Evolutionary conservation across 2,888 invertebrate species (phyloP).

Genomic region (Gortyna flavago): DNA sequence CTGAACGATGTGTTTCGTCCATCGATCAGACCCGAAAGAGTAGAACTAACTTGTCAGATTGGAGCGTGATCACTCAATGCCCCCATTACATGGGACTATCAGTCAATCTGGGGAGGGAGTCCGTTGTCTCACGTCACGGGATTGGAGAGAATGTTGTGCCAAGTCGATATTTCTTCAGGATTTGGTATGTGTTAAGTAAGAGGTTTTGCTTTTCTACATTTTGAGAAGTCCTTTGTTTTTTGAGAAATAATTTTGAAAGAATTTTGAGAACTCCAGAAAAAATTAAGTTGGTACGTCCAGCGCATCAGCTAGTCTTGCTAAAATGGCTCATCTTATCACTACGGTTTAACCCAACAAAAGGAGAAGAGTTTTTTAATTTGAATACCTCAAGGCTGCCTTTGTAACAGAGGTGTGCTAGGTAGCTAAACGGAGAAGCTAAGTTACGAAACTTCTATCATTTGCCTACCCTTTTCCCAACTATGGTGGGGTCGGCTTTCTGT

Average conservation of each 20-base stretch:
- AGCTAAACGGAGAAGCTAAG: not conserved
- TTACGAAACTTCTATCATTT: too few relatives aligned
- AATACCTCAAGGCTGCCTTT: not conserved
- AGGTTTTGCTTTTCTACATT: not conserved
- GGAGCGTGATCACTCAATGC: conserved; percentile 88
- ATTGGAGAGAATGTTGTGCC: not conserved
- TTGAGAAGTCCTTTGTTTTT: not conserved
- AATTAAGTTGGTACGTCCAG: too few relatives aligned
- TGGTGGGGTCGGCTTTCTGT: too few relatives aligned
- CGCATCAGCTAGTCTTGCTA: not conserved
- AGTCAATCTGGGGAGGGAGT: conserved; percentile 77
- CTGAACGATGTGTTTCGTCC: conserved; percentile 71
- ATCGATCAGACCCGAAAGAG: conserved; percentile 83
- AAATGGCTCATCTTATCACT: not conserved
- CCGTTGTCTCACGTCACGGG: conserved; percentile 70
- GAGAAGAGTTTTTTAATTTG: not conserved
- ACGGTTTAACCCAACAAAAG: not conserved
- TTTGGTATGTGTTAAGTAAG: not conserved
- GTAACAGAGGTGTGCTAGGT: not conserved
- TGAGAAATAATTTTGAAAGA: too few relatives aligned
- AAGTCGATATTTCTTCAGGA: not conserved
- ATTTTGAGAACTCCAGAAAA: too few relatives aligned
- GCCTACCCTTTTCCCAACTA: too few relatives aligned
- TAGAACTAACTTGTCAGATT: conserved; percentile 89
- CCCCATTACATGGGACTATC: conserved; percentile 86